phyloP scores from a whole-genome alignment of 2,113 vertebrate genomes.

The Fukomys damarensis region DNA sequence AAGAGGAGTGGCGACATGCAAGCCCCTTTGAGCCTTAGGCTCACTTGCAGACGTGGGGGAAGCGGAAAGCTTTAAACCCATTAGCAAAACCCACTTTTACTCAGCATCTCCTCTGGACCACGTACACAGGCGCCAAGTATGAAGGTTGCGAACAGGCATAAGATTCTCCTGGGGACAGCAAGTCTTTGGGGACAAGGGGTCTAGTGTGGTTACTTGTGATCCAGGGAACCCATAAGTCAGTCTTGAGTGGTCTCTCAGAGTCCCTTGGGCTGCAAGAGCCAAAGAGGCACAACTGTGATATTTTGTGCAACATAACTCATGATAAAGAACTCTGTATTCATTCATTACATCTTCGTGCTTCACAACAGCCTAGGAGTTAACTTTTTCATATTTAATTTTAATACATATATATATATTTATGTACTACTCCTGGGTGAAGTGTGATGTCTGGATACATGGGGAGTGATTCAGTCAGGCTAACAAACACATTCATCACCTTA shows the following conservation, averaged over 20 bases:
- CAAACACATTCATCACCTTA: not conserved
- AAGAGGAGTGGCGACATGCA: not conserved
- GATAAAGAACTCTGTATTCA: not conserved
- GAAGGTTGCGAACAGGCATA: not conserved
- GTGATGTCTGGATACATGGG: not conserved
- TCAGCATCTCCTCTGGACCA: not conserved
- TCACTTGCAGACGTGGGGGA: conserved; percentile 40
- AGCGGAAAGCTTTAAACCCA: not conserved
- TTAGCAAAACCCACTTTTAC: not conserved
- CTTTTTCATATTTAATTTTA: not conserved
- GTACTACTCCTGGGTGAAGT: not conserved
- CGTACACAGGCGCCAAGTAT: not conserved
- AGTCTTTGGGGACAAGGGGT: not conserved
- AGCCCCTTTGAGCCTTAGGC: not conserved
- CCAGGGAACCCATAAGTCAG: not conserved
- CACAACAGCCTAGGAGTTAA: not conserved
- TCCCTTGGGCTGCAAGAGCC: not conserved
- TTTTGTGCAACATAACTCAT: not conserved
- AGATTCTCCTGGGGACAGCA: not conserved
- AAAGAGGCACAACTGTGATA: not conserved
- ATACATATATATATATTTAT: not conserved
- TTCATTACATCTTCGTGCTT: not conserved
- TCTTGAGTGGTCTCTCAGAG: not conserved
- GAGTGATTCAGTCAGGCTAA: not conserved
- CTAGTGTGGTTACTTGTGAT: not conserved